Percentiles rank a stretch among this genome's conserved stretches.
Evolutionary conservation across 2,888 invertebrate species (phyloP).

Genomic region (Agriopis leucophaearia): DNA sequence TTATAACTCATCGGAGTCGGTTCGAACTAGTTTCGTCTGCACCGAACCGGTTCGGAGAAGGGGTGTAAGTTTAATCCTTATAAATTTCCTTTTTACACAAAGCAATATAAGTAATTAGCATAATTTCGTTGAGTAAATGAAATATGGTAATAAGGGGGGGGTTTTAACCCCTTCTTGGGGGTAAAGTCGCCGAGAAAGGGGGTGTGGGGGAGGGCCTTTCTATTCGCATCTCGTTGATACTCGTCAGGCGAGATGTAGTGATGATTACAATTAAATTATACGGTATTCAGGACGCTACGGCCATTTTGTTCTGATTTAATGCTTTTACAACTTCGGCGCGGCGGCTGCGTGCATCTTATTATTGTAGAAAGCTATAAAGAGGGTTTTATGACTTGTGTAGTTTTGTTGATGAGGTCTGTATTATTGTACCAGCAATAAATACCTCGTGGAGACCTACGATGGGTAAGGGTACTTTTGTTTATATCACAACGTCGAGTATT

Average conservation of each 20-base stretch:
- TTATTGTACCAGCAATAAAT: slow-evolving; percentile 31
- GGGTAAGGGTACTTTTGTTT: too few relatives aligned
- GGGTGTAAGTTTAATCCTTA: slow-evolving; percentile 85
- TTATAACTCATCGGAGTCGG: slow-evolving; percentile 47
- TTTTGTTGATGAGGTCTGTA: slow-evolving; percentile 11
- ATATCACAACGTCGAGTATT: too few relatives aligned
- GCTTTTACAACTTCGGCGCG: slow-evolving; percentile 52
- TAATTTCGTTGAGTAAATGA: slow-evolving; percentile 87
- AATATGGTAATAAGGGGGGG: slow-evolving; percentile 86
- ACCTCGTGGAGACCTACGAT: neutral
- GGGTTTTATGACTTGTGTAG: slow-evolving; percentile 25
- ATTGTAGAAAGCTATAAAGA: slow-evolving; percentile 32
- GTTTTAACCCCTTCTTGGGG: slow-evolving; percentile 76
- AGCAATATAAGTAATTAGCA: slow-evolving; percentile 87
- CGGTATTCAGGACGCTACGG: slow-evolving; percentile 68
- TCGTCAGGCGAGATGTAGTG: slow-evolving; percentile 84
- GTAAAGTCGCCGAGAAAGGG: slow-evolving; percentile 62
- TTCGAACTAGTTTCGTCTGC: slow-evolving; percentile 66
- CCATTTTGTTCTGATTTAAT: slow-evolving; percentile 81
- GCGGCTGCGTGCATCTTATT: slow-evolving; percentile 48
- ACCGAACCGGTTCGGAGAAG: slow-evolving; percentile 62
- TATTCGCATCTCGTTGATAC: slow-evolving; percentile 84
- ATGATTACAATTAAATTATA: slow-evolving; percentile 86
- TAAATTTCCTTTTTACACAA: slow-evolving; percentile 87
- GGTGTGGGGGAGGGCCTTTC: slow-evolving; percentile 66